A percentile compares a stretch with the other conserved stretches of the same genome.
phyloP scores from a whole-genome alignment of 2,888 invertebrate genomes.

The Eupithecia abbreviata region DNA sequence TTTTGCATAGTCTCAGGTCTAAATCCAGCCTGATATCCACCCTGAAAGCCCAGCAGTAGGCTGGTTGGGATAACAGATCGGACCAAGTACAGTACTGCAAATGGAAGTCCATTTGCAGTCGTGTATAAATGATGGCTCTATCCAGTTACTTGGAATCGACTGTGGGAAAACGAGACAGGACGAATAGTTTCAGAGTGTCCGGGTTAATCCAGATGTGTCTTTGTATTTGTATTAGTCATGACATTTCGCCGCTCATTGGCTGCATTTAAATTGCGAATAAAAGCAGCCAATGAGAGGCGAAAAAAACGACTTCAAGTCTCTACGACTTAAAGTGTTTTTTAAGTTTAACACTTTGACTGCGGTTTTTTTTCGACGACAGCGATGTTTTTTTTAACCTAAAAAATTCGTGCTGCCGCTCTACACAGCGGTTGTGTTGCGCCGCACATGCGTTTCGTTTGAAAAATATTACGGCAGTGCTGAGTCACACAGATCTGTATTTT shows the following conservation, averaged over 20 bases:
- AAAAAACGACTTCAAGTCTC: no score
- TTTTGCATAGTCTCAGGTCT: neutral
- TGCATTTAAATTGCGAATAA: neutral
- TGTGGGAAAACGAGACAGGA: neutral
- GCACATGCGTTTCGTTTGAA: no score
- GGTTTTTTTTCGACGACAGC: no score
- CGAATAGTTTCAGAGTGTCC: neutral
- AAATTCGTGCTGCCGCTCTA: no score
- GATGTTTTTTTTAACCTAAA: no score
- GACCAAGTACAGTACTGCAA: conserved; percentile 5
- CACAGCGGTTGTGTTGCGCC: no score
- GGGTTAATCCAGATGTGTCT: neutral
- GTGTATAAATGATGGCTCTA: conserved; percentile 9
- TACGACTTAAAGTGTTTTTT: no score
- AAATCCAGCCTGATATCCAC: neutral
- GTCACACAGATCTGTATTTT: no score
- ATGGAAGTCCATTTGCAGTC: conserved; percentile 16
- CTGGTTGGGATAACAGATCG: conserved; percentile 11
- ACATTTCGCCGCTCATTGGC: no score
- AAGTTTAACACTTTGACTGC: no score
- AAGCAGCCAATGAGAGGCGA: no score
- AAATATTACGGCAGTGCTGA: no score
- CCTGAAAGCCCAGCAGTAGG: conserved; percentile 11
- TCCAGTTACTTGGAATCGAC: neutral
- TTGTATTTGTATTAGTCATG: neutral